A percentile compares a stretch with the other conserved stretches of the same genome.
phyloP scores from a whole-genome alignment of 2,113 vertebrate species.

The Amazona vittata region DNA sequence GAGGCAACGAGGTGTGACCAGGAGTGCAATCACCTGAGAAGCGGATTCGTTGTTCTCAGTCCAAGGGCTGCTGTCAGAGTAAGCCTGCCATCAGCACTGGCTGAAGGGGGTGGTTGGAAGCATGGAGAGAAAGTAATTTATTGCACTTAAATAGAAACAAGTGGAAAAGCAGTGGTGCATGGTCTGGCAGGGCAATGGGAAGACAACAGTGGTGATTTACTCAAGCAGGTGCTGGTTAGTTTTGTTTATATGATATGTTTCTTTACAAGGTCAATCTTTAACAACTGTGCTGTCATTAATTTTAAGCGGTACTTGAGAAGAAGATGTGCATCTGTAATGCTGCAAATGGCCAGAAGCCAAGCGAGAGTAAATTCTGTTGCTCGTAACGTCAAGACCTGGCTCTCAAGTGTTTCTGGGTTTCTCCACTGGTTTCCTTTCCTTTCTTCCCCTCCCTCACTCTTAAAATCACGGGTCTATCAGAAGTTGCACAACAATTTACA shows the following conservation, averaged over 20 bases:
- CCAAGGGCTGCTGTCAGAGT: neutral
- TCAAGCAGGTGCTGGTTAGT: neutral
- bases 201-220: neutral
- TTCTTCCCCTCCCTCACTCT: neutral
- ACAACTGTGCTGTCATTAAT: neutral
- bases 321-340: neutral
- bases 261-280: neutral
- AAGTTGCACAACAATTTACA: neutral
- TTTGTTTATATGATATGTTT: neutral
- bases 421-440: neutral
- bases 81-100: neutral
- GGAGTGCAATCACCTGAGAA: neutral
- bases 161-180: fast-evolving
- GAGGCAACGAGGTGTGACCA: neutral
- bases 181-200: neutral
- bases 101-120: neutral
- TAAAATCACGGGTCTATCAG: neutral
- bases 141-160: neutral
- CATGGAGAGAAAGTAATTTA: neutral
- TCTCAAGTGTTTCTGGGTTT: neutral
- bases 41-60: neutral
- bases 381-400: neutral
- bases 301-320: neutral
- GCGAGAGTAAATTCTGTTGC: neutral
- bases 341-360: neutral